phyloP scores from a whole-genome alignment of 2,797 vertebrate genomes.

The Urophycis tenuis region DNA sequence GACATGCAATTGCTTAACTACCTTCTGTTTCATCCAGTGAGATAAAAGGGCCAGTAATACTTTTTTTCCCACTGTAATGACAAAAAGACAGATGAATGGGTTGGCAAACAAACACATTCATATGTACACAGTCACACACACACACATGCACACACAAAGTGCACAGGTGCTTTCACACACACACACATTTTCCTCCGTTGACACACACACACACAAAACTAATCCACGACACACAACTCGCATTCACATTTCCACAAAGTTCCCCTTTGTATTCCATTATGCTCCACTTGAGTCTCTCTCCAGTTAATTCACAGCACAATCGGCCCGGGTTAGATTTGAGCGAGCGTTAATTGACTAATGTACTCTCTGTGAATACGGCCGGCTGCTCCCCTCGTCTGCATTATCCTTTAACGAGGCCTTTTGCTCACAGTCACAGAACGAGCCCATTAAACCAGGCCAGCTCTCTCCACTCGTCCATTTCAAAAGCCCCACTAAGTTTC shows the following conservation, averaged over 20 bases:
- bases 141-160: too few species aligned
- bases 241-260: constrained; percentile 12
- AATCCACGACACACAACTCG: background rate
- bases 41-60: background rate
- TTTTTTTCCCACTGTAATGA: background rate
- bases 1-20: background rate
- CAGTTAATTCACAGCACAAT: constrained; percentile 41
- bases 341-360: constrained; percentile 49
- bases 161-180: too few species aligned
- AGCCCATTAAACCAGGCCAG: constrained; percentile 48
- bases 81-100: background rate
- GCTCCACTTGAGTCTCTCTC: constrained; percentile 36
- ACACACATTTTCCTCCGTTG: background rate
- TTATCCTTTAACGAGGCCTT: constrained; percentile 47
- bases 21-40: background rate
- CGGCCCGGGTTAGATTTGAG: constrained; percentile 34
- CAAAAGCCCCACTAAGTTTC: constrained; percentile 54
- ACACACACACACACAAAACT: constrained; percentile 30
- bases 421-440: constrained; percentile 52
- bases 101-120: background rate
- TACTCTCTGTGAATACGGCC: constrained; percentile 34
- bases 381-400: constrained; percentile 31
- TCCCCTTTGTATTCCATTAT: constrained; percentile 21
- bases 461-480: constrained; percentile 58
- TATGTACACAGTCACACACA: background rate